Percentiles rank a stretch among this genome's conserved stretches.
phyloP scores from a whole-genome alignment of 2,113 vertebrate genomes.

The Microcebus griseorufus region DNA sequence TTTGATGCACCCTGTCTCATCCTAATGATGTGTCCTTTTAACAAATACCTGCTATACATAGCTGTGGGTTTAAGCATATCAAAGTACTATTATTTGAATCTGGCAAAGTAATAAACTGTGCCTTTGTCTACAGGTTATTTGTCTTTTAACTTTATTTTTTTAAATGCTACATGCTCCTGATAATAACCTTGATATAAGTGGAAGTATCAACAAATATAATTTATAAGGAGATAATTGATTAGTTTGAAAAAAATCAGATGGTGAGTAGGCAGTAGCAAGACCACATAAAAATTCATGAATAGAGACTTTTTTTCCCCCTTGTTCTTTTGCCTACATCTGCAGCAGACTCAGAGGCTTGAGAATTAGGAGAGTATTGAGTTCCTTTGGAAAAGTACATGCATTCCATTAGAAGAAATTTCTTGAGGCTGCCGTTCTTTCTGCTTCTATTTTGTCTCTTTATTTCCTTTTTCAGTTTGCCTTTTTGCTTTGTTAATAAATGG shows the following conservation, averaged over 20 bases:
- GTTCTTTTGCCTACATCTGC: background rate
- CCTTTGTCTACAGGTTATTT: background rate
- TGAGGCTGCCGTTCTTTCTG: background rate
- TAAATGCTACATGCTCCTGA: background rate
- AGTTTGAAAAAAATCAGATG: conserved; percentile 32
- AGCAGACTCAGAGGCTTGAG: background rate
- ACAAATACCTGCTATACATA: background rate
- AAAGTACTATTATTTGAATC: conserved; percentile 2
- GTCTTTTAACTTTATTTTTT: background rate
- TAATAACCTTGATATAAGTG: background rate
- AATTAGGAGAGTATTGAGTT: background rate
- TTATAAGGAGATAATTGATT: background rate
- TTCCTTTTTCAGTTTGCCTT: background rate
- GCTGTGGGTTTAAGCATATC: background rate
- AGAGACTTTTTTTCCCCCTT: background rate
- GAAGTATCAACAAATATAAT: background rate
- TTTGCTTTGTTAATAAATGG: conserved; percentile 17
- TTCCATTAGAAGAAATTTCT: background rate
- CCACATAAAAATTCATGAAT: background rate
- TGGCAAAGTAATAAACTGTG: background rate
- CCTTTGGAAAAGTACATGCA: background rate
- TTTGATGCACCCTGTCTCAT: background rate
- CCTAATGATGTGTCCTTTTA: conserved; percentile 13
- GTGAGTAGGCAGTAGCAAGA: background rate
- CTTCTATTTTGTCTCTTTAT: conserved; percentile 9